These are phyloP conservation scores for Hirtodrosophila confusa DNA, from an alignment of 2,888 invertebrate genomes.

Conservation along the genomic window DNA sequence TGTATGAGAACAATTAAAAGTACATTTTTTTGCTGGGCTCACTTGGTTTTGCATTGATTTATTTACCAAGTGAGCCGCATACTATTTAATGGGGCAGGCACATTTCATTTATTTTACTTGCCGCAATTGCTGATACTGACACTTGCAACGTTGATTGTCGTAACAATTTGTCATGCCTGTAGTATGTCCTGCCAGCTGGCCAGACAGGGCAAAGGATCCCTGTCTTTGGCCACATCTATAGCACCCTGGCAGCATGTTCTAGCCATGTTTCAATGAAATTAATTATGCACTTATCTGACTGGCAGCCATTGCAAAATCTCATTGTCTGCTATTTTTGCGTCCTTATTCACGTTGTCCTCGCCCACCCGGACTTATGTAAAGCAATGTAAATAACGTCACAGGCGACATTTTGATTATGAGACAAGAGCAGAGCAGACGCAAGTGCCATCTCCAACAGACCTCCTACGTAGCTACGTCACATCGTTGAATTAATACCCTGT, in stretches of 20 bases:
- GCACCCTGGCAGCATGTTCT: conserved; percentile 8
- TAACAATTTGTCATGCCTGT: conserved; percentile 48
- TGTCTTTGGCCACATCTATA: not conserved
- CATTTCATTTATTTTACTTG: conserved; percentile 23
- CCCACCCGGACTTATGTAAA: conserved; percentile 56
- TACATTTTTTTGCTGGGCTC: conserved; percentile 15
- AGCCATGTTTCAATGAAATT: conserved; percentile 54
- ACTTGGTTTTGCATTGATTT: conserved; percentile 45
- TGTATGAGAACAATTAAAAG: conserved; percentile 53
- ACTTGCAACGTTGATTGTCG: conserved; percentile 44
- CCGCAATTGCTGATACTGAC: conserved; percentile 55
- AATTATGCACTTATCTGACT: conserved; percentile 66
- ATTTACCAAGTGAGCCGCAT: conserved; percentile 30
- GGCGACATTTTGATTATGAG: conserved; percentile 55
- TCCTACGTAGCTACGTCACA: not conserved
- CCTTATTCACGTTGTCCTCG: conserved; percentile 10
- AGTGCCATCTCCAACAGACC: conserved; percentile 1
- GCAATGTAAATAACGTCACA: conserved; percentile 67
- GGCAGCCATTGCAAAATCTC: conserved; percentile 47
- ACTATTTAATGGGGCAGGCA: not conserved
- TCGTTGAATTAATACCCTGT: no score
- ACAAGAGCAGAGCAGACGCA: conserved; percentile 10
- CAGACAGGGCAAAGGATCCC: conserved; percentile 1
- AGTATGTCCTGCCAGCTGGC: conserved; percentile 6
- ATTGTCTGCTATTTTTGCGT: conserved; percentile 44